Evolutionary conservation across 1,140 invertebrate species (phyloP).

Genomic region (Pogonomyrmex californicus): DNA sequence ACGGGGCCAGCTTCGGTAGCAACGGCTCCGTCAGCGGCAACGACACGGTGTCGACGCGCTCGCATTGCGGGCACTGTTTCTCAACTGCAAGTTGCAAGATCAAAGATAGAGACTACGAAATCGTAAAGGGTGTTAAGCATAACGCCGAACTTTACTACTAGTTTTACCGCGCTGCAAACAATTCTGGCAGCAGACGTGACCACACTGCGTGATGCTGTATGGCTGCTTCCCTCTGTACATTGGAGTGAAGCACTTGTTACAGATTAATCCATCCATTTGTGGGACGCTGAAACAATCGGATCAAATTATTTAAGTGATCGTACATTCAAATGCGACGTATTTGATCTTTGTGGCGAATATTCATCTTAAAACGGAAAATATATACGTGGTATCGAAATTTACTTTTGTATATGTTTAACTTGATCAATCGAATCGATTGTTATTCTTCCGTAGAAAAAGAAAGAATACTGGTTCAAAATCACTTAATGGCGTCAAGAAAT

Average conservation of each 20-base stretch:
- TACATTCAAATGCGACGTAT: too few relatives aligned
- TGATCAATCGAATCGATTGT: not conserved
- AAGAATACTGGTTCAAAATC: not conserved
- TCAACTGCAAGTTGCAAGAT: conserved; percentile 31
- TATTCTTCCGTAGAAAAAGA: not conserved
- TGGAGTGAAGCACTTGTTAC: conserved; percentile 63
- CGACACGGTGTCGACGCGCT: not conserved
- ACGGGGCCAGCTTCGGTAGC: conserved; percentile 23
- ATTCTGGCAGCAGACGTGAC: conserved; percentile 63
- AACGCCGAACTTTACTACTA: not conserved
- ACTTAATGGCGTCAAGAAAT: not conserved
- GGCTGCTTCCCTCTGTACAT: conserved; percentile 52
- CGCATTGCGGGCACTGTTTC: conserved; percentile 64
- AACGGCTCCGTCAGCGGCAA: conserved; percentile 54
- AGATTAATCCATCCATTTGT: conserved; percentile 58
- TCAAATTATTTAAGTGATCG: too few relatives aligned
- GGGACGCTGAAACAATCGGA: conserved; percentile 50
- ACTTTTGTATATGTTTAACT: not conserved
- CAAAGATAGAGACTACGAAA: not conserved
- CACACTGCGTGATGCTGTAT: conserved; percentile 64
- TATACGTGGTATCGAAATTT: not conserved
- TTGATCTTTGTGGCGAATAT: too few relatives aligned
- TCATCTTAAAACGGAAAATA: too few relatives aligned
- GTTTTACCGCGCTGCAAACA: conserved; percentile 62
- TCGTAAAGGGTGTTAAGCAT: not conserved